Conservation (phyloP, 1,140 invertebrate genomes). For the Drosophila sechellia region DNA sequence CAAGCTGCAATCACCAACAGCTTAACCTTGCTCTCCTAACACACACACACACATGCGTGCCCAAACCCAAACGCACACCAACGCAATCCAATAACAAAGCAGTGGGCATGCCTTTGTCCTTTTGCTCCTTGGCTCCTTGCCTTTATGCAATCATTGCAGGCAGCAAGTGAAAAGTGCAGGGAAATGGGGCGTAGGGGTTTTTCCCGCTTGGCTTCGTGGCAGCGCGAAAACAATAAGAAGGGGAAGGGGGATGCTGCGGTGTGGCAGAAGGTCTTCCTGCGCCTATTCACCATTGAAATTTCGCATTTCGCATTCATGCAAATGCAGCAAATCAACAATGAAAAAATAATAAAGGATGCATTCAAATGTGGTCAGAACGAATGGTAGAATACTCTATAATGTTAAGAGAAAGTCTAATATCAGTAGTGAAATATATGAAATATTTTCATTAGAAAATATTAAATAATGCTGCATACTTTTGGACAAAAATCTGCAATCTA, state of each 20-base stretch:
- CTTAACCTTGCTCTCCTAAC: constrained; percentile 54
- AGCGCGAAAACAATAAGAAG: constrained; percentile 69
- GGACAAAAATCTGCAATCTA: too few relatives aligned
- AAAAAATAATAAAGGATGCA: constrained; percentile 46
- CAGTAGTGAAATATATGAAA: neutral
- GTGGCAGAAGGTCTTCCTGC: constrained; percentile 58
- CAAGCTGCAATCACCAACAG: constrained; percentile 20
- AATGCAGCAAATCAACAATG: constrained; percentile 70
- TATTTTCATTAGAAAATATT: neutral
- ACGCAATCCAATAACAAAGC: constrained; percentile 47
- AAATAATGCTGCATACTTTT: neutral
- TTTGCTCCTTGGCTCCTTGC: constrained; percentile 47
- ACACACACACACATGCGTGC: constrained; percentile 13
- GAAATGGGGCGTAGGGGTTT: constrained; percentile 5
- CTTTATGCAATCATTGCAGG: constrained; percentile 77
- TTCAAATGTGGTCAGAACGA: constrained; percentile 2
- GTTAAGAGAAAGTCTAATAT: too few relatives aligned
- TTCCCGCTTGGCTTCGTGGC: constrained; percentile 43
- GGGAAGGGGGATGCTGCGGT: constrained; percentile 6
- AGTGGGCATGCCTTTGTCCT: constrained; percentile 48
- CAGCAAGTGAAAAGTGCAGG: constrained; percentile 27
- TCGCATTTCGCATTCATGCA: constrained; percentile 72
- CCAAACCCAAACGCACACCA: constrained; percentile 11
- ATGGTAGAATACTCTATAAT: constrained; percentile 3
- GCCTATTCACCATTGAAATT: constrained; percentile 79